phyloP scores from a whole-genome alignment of 2,797 vertebrate species.

The Silurus lanzhouensis region DNA sequence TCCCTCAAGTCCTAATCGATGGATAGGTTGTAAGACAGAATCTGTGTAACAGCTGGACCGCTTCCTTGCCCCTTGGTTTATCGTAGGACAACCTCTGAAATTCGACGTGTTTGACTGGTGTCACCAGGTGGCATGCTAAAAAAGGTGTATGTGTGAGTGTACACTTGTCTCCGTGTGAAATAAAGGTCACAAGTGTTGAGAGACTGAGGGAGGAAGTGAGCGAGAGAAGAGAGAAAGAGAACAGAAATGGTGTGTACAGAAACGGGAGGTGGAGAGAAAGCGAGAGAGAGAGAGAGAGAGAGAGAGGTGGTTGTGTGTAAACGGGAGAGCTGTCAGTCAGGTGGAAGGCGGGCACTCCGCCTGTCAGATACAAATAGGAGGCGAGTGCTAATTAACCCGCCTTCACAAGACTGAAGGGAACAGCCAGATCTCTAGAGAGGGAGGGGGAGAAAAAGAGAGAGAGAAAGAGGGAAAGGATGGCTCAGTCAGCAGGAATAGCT shows the following conservation, averaged over 20 bases:
- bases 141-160: conserved; percentile 1
- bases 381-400: conserved; percentile 73
- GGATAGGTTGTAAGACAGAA: background rate
- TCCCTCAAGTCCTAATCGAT: background rate
- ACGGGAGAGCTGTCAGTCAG: conserved; percentile 71
- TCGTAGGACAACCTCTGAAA: conserved; percentile 23
- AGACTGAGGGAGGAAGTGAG: conserved; percentile 32
- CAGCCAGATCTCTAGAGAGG: conserved; percentile 54
- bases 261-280: conserved; percentile 25
- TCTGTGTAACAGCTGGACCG: conserved; percentile 29
- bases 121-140: background rate
- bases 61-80: conserved; percentile 10
- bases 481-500: conserved; percentile 52
- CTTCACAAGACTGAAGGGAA: conserved; percentile 61
- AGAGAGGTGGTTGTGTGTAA: conserved; percentile 58
- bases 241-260: conserved; percentile 53
- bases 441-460: conserved; percentile 31
- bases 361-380: conserved; percentile 77
- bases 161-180: conserved; percentile 49
- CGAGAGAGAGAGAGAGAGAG: conserved; percentile 46
- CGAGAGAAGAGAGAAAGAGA: conserved; percentile 37
- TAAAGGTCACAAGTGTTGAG: conserved; percentile 45
- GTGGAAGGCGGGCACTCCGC: conserved; percentile 59
- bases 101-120: conserved; percentile 32
- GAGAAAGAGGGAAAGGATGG: conserved; percentile 26